These are phyloP conservation scores for Prionace glauca DNA, from an alignment of 2,797 vertebrate genomes.

Conservation along the genomic window DNA sequence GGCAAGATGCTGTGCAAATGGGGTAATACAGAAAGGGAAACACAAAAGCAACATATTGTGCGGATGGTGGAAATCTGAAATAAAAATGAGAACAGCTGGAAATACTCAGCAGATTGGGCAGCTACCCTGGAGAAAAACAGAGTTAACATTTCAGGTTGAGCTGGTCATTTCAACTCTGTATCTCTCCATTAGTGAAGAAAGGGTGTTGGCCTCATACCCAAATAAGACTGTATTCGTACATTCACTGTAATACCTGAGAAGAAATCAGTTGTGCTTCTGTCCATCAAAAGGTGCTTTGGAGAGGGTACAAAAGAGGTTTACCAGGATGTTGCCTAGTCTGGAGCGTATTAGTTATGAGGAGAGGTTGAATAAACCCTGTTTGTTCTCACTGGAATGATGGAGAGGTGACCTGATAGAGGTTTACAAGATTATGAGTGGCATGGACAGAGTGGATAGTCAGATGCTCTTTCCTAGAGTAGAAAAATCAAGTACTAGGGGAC, in stretches of 20 bases:
- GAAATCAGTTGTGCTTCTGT: background rate
- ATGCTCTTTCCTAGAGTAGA: too few relatives aligned
- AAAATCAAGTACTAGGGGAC: too few relatives aligned
- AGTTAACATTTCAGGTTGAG: background rate
- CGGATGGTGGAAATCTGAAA: background rate
- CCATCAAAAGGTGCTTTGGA: background rate
- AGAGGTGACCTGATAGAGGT: too few relatives aligned
- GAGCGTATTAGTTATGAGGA: too few relatives aligned
- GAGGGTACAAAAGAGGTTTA: too few relatives aligned
- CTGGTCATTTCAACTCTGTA: background rate
- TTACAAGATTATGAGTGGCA: too few relatives aligned
- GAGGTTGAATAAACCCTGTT: too few relatives aligned
- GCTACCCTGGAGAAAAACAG: background rate
- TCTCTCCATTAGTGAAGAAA: background rate
- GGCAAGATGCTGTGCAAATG: background rate
- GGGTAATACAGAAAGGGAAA: background rate
- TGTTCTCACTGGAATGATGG: too few relatives aligned
- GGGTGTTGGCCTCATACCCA: background rate
- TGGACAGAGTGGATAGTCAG: too few relatives aligned
- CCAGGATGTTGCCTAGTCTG: too few relatives aligned
- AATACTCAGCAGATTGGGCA: background rate
- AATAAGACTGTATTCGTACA: background rate
- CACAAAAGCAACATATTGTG: background rate
- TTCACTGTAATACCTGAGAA: background rate
- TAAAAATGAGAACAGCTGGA: background rate